Evolutionary conservation across 1,140 invertebrate genomes (phyloP).

Genomic region (Liolophura sinensis): DNA sequence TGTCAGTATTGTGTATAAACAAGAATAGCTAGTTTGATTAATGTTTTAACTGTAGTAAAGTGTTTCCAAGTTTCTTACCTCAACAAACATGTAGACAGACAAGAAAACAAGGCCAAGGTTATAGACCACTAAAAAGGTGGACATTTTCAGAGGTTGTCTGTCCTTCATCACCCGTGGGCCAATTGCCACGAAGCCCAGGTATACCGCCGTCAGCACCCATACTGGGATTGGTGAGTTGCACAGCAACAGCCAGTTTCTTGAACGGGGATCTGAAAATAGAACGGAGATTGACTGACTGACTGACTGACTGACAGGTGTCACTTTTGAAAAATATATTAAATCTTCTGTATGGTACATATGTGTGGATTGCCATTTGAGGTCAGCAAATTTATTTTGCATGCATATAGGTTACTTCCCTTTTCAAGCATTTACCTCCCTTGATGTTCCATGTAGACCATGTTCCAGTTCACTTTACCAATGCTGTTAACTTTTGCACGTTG

Average conservation of each 20-base stretch:
- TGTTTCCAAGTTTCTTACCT: slow-evolving; percentile 31
- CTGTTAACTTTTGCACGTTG: no score
- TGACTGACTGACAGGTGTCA: no score
- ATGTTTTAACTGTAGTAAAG: background rate
- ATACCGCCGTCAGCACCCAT: slow-evolving; percentile 53
- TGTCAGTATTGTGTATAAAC: no score
- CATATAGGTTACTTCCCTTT: no score
- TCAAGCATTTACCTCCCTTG: no score
- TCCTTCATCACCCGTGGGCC: slow-evolving; percentile 88
- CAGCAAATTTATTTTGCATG: no score
- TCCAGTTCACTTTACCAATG: no score
- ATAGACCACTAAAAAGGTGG: slow-evolving; percentile 79
- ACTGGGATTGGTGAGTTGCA: slow-evolving; percentile 56
- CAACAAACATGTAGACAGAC: slow-evolving; percentile 71
- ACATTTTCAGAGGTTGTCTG: slow-evolving; percentile 79
- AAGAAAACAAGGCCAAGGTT: slow-evolving; percentile 84
- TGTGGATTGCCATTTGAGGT: no score
- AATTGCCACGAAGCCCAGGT: slow-evolving; percentile 56
- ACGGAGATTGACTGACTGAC: no score
- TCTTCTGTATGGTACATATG: no score
- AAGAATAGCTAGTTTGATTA: slow-evolving; percentile 72
- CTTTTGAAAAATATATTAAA: no score
- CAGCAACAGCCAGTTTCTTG: slow-evolving; percentile 60
- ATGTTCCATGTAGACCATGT: no score
- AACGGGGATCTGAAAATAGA: slow-evolving; percentile 57